Base-by-base conservation (phyloP, 2,888 invertebrate species). In the Alcis repandata region DNA sequence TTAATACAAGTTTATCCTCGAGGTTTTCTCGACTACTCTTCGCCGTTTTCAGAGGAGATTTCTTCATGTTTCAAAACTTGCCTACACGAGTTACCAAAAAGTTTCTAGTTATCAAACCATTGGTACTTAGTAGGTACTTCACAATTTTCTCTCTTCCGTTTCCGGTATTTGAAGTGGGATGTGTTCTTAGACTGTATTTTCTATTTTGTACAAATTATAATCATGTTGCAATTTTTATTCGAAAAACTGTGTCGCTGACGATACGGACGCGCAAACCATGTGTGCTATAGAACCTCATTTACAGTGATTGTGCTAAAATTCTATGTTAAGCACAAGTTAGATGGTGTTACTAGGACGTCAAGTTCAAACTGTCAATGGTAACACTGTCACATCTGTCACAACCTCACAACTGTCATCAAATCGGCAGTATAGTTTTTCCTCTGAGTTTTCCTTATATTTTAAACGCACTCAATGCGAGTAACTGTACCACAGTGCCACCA, bases 1-100 rank as follows among this genome's bases (percentile, higher is more conserved):
- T 52, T 65, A 66, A 36, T 19, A n/a, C 57, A 13, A 17, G n/a
- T 46, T 51, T 7, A 36, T 51, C 51, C 3, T 51, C 51, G n/a
- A 51, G 13, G n/a, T n/a, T 1, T 36, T 51, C 19, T 20, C n/a
- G 51, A 13, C 2, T 38, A 20, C 36, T 51, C n/a, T 51, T 51
- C n/a, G n/a, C 19, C 9, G 51, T 36, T 13, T 51, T 36, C 7
- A 15, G 32, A 11, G 49, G 48, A 48, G 20, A 11, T 36, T 51
- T 51, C 20, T 36, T 51, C 36, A 20, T 8, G 11, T 51, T 19
- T 36, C 22, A 20, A 6, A 19, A 36, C 1, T 41, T 1, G 7
- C n/a, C 38, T 38, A n/a, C 38, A 38, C 2, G 2, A 43, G 0
- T 19, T 20, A 1, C 8, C 8, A n/a, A 8, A 46, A 22, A 27